Percentiles rank a stretch among this genome's conserved stretches.
phyloP scores from a whole-genome alignment of 2,113 vertebrate genomes.

The Plestiodon gilberti region DNA sequence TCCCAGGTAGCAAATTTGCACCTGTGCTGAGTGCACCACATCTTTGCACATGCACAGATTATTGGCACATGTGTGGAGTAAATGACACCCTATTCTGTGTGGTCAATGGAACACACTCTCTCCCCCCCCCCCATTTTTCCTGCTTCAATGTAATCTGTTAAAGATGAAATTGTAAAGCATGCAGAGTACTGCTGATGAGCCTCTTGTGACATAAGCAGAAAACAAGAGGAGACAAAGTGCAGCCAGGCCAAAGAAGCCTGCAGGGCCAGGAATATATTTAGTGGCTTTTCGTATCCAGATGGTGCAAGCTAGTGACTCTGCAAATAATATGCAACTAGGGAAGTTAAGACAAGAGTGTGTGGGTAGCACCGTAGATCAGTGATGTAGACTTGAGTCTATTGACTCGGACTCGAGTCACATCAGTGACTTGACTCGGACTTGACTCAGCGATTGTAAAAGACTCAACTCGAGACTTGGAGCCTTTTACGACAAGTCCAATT shows the following conservation, averaged over 20 bases:
- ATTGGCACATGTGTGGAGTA: not conserved
- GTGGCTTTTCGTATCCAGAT: not conserved
- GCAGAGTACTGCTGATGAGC: not conserved
- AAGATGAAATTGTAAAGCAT: not conserved
- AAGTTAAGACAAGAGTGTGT: not conserved
- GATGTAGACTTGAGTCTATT: too few species aligned
- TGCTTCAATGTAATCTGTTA: not conserved
- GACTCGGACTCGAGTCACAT: too few species aligned
- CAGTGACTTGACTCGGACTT: too few species aligned
- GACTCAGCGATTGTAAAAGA: too few species aligned
- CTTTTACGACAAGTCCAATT: too few species aligned
- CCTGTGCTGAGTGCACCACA: not conserved
- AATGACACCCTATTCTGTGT: not conserved
- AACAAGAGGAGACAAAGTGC: not conserved
- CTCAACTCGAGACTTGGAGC: too few species aligned
- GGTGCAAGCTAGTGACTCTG: not conserved
- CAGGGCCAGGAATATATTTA: not conserved
- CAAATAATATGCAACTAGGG: too few species aligned
- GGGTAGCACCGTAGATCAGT: too few species aligned
- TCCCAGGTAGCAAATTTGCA: not conserved
- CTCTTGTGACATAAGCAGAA: not conserved
- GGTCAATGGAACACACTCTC: too few species aligned
- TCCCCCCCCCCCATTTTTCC: too few species aligned
- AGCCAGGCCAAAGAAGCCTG: not conserved
- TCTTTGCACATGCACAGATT: too few species aligned